A percentile compares a stretch with the other conserved stretches of the same genome.
Evolutionary conservation across 1,140 invertebrate genomes (phyloP).

Genomic region (Drosophila ficusphila): DNA sequence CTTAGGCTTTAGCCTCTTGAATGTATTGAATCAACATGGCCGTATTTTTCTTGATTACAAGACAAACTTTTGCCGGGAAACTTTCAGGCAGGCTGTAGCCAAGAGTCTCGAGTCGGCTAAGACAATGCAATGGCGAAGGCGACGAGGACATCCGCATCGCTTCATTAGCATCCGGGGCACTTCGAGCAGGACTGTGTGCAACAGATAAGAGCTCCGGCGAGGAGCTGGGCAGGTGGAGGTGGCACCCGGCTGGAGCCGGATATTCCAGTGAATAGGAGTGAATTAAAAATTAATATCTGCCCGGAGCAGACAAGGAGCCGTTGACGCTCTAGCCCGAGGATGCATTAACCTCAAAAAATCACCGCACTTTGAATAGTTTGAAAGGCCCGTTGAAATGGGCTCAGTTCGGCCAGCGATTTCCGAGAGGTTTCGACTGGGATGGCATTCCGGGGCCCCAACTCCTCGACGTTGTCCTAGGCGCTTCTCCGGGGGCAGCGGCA

Average conservation of each 20-base stretch:
- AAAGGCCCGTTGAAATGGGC: slow-evolving; percentile 32
- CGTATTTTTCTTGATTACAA: slow-evolving; percentile 22
- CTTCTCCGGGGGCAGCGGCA: slow-evolving; percentile 10
- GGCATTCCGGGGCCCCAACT: not conserved
- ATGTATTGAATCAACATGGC: slow-evolving; percentile 14
- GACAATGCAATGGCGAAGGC: slow-evolving; percentile 41
- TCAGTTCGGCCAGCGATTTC: not conserved
- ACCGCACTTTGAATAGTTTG: slow-evolving; percentile 67
- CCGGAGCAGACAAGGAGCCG: slow-evolving; percentile 51
- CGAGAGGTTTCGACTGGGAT: not conserved
- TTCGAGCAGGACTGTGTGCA: slow-evolving; percentile 65
- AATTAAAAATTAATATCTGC: slow-evolving; percentile 82
- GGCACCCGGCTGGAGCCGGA: not conserved
- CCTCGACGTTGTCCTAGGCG: slow-evolving; percentile 47
- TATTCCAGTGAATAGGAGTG: slow-evolving; percentile 58
- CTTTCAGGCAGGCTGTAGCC: slow-evolving; percentile 18
- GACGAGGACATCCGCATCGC: slow-evolving; percentile 47
- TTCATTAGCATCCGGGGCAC: slow-evolving; percentile 47
- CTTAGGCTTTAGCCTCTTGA: slow-evolving; percentile 2
- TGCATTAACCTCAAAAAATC: slow-evolving; percentile 77
- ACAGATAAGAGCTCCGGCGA: slow-evolving; percentile 60
- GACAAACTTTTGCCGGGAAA: slow-evolving; percentile 33
- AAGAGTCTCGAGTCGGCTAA: slow-evolving; percentile 26
- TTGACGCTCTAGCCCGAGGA: slow-evolving; percentile 61
- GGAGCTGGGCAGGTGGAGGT: not conserved